Evolutionary conservation across 2,888 invertebrate species (phyloP).

Genomic region (Mimumesa dahlbomi): DNA sequence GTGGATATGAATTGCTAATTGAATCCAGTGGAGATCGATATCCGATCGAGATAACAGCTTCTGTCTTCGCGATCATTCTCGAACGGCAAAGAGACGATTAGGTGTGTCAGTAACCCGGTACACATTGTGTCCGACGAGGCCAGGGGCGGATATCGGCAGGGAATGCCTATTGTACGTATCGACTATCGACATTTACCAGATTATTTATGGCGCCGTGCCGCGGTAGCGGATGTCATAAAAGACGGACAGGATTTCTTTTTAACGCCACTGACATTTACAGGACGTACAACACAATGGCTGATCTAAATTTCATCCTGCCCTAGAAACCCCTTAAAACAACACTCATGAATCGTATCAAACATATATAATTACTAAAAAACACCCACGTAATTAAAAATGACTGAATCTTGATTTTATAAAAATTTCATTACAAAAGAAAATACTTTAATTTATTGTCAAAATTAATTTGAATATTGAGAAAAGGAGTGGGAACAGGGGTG

Average conservation of each 20-base stretch:
- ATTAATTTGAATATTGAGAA: no score
- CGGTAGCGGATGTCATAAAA: slow-evolving; percentile 37
- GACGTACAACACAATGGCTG: not conserved
- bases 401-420: no score
- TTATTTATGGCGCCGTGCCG: slow-evolving; percentile 40
- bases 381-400: no score
- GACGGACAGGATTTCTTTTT: slow-evolving; percentile 6
- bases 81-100: slow-evolving; percentile 34
- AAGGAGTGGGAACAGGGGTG: no score
- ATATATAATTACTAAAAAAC: no score
- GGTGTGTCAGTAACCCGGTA: slow-evolving; percentile 45
- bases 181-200: slow-evolving; percentile 35
- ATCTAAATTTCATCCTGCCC: not conserved
- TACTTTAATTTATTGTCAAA: no score
- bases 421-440: no score
- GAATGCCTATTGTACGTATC: slow-evolving; percentile 42
- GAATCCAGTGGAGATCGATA: no score
- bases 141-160: slow-evolving; percentile 53
- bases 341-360: no score
- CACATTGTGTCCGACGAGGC: slow-evolving; percentile 28
- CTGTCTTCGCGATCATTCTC: slow-evolving; percentile 34
- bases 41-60: no score
- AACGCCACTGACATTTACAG: slow-evolving; percentile 13
- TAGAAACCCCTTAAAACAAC: no score
- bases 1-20: no score